Evolutionary conservation across 1,140 invertebrate species (phyloP).

Genomic region (Calephelis virginiensis): DNA sequence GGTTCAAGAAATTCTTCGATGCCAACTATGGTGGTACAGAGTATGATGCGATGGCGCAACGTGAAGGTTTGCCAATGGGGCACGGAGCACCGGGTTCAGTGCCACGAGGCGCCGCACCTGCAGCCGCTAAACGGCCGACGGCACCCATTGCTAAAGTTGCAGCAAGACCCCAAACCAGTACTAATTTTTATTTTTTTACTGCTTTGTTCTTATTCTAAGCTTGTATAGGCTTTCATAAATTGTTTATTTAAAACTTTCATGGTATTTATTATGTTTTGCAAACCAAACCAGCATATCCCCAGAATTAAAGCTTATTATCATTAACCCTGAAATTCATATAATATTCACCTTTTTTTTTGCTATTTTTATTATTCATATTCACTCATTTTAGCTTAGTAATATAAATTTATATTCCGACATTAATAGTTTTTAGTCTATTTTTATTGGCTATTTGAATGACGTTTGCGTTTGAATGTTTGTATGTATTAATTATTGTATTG

Average conservation of each 20-base stretch:
- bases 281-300: too few relatives aligned
- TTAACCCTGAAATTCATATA: too few relatives aligned
- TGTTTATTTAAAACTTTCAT: background rate
- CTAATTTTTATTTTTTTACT: constrained; percentile 40
- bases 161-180: constrained; percentile 80
- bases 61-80: constrained; percentile 91
- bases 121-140: constrained; percentile 62
- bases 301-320: too few relatives aligned
- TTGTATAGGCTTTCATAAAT: background rate
- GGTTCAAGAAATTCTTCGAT: constrained; percentile 99
- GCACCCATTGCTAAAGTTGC: constrained; percentile 77
- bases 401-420: too few relatives aligned
- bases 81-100: constrained; percentile 79
- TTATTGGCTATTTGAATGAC: too few relatives aligned
- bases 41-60: constrained; percentile 92
- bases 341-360: too few relatives aligned
- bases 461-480: too few relatives aligned
- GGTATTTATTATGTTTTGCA: background rate
- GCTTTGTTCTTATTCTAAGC: constrained; percentile 17
- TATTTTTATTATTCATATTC: too few relatives aligned
- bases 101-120: constrained; percentile 72
- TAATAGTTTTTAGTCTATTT: too few relatives aligned
- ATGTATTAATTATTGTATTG: too few relatives aligned
- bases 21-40: constrained; percentile 96
- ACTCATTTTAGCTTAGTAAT: too few relatives aligned